Evolutionary conservation across 2,888 invertebrate species (phyloP), one percentile per base, ranked within the genome.

Genomic region (Heterodera filipjevi): DNA sequence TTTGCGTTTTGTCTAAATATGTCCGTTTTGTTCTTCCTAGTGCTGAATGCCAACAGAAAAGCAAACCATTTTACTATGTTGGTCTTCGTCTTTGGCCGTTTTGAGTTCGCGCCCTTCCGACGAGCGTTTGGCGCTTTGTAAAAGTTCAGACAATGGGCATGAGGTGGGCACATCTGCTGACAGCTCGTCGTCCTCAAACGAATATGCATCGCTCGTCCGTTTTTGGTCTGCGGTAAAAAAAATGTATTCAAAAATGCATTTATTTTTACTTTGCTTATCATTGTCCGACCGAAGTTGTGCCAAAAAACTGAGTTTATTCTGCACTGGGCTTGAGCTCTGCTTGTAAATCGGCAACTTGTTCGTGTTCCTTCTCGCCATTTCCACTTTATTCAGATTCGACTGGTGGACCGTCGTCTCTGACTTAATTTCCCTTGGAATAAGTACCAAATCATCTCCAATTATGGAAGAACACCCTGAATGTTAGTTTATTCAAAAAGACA

Each of bases 331-430:
- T 6, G 59, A 5, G 27, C 27, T 49, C 30, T 66, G 75, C 33
- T 75, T 75, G 66, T 75, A 75, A 66, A 75, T 35, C n/a, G 75
- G 75, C 66, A 75, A 59, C 35, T 59, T 49, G 53, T 66, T 75
- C 35, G 27, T 22, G 10, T 64, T 27, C 32, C 27, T 33, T 33
- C 27, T 2, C 16, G 73, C 10, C 71, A 46, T 39, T 14, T n/a
- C 35, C 1, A 44, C 10, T 44, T 71, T 71, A 32, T 35, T 35
- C 19, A 14, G 73, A 73, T 10, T 2, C 27, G 3, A 27, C n/a
- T 35, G 66, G 5, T 8, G n/a, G 6, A 10, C 12, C 39, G 12
- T 22, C 27, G 30, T 16, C 2, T 53, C 73, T n/a, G 32, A 2
- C 32, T 53, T 53, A 10, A 33, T 33, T 32, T 53, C 27, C 59